A percentile compares a stretch with the other conserved stretches of the same genome.
Evolutionary conservation across 2,113 vertebrate genomes (phyloP).

Genomic region (Pomatostomus ruficeps): DNA sequence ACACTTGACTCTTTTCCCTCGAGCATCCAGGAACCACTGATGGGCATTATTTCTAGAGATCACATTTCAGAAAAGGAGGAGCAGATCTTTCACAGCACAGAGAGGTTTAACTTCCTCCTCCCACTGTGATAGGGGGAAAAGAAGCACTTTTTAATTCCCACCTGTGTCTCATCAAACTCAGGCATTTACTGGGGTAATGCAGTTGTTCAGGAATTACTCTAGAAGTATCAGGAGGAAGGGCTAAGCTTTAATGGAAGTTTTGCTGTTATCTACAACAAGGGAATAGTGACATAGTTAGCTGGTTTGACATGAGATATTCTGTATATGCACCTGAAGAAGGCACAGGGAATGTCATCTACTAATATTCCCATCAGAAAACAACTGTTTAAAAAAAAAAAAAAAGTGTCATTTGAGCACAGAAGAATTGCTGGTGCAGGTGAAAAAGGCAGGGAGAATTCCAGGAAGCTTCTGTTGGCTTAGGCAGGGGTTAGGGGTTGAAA

Average conservation of each 20-base stretch:
- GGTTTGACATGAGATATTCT: background rate
- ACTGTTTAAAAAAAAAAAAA: background rate
- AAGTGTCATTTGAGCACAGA: background rate
- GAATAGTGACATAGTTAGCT: conserved; percentile 7
- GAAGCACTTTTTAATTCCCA: background rate
- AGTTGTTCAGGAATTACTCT: background rate
- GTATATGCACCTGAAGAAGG: background rate
- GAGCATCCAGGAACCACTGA: background rate
- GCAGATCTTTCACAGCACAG: background rate
- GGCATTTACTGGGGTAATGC: background rate
- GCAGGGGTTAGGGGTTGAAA: background rate
- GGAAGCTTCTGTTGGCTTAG: background rate
- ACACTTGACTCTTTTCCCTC: background rate
- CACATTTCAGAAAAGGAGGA: background rate
- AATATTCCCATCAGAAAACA: background rate
- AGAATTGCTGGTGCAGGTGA: background rate
- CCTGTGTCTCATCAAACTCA: background rate
- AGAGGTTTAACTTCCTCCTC: background rate
- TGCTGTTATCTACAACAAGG: background rate
- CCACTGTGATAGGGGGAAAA: background rate
- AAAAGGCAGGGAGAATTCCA: background rate
- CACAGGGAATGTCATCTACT: background rate
- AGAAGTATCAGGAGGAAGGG: background rate
- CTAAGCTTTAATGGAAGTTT: background rate
- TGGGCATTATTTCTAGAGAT: background rate